A percentile compares a stretch with the other conserved stretches of the same genome.
These are phyloP conservation scores for Anoplolepis gracilipes DNA, from an alignment of 1,140 invertebrate species.

Conservation along the genomic window DNA sequence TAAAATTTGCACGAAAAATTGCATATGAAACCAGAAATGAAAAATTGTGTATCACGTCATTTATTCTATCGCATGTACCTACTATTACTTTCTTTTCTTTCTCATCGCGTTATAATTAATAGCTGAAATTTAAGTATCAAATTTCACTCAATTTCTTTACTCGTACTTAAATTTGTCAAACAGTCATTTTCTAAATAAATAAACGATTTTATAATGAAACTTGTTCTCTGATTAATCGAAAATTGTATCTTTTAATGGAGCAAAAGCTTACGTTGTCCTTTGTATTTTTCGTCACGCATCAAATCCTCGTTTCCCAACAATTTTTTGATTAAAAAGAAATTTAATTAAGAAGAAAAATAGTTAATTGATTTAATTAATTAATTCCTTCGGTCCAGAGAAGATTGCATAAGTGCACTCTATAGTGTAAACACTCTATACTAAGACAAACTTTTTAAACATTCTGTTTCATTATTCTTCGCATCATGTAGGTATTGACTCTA, in stretches of 20 bases:
- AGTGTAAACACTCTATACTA: too few species aligned
- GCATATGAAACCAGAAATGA: not conserved
- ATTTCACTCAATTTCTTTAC: not conserved
- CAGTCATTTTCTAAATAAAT: not conserved
- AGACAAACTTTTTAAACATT: too few species aligned
- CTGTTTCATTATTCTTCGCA: not conserved
- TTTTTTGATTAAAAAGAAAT: too few species aligned
- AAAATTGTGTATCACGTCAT: not conserved
- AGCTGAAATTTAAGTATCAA: not conserved
- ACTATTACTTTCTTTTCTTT: not conserved
- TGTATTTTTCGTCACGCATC: not conserved
- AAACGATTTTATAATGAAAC: not conserved
- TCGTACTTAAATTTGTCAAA: not conserved
- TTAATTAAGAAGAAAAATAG: too few species aligned
- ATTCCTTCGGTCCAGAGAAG: not conserved
- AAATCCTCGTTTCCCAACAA: not conserved
- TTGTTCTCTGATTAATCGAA: not conserved
- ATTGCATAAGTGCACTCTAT: not conserved
- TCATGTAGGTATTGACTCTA: too few species aligned
- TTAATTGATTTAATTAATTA: not conserved
- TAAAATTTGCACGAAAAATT: not conserved
- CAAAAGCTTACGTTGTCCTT: not conserved
- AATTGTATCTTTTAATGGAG: not conserved
- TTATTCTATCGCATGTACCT: not conserved
- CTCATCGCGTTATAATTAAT: not conserved